Conservation (phyloP, 2,113 vertebrate genomes). For the Chamaetylas fuelleborni region DNA sequence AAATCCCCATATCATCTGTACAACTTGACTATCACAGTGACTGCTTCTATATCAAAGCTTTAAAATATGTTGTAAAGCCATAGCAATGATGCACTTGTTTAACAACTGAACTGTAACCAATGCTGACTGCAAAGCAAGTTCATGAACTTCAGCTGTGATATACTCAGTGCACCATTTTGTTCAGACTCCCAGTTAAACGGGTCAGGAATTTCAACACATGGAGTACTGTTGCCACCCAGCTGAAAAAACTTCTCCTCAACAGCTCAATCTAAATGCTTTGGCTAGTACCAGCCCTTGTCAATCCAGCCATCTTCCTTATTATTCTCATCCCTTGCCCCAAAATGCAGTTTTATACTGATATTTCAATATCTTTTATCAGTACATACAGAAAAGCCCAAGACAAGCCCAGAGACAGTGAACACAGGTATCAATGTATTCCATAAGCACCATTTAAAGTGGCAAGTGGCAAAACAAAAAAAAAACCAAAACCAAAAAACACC, state of each 20-base stretch:
- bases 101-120: slow-evolving; percentile 55
- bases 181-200: background rate
- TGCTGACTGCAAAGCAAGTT: slow-evolving; percentile 25
- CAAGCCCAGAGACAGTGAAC: background rate
- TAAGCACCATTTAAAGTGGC: background rate
- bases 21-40: slow-evolving; percentile 32
- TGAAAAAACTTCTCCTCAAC: background rate
- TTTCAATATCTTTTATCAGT: background rate
- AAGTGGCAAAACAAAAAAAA: background rate
- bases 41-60: slow-evolving; percentile 30
- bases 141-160: slow-evolving; percentile 48
- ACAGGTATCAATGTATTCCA: background rate
- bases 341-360: background rate
- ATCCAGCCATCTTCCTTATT: background rate
- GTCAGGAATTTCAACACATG: slow-evolving; percentile 30
- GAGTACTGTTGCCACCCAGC: background rate
- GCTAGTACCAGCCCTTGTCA: background rate
- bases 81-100: slow-evolving; percentile 3
- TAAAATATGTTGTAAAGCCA: slow-evolving; percentile 54
- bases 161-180: background rate
- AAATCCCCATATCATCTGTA: slow-evolving; percentile 41
- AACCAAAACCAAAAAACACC: no score
- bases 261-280: background rate
- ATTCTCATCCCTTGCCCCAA: background rate
- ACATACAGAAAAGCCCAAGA: background rate